phyloP scores from a whole-genome alignment of 2,797 vertebrate species.

The Liasis olivaceus region DNA sequence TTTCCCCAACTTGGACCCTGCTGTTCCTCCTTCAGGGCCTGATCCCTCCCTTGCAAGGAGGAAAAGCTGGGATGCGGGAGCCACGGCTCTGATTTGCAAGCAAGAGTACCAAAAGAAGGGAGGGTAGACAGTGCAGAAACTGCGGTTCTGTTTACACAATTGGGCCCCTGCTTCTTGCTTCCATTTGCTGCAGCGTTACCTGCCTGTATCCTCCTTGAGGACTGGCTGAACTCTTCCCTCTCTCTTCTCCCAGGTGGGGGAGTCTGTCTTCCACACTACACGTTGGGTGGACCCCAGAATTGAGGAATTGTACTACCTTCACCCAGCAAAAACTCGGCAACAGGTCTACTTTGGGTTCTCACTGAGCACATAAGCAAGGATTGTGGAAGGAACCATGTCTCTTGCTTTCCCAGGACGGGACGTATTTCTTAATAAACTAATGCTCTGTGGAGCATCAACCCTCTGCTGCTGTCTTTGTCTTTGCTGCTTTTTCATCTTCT shows the following conservation, averaged over 20 bases:
- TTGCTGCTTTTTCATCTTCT: background rate
- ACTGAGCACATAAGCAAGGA: constrained; percentile 71
- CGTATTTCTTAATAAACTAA: constrained; percentile 5
- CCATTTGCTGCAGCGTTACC: too few species aligned
- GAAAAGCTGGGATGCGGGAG: too few species aligned
- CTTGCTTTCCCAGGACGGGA: background rate
- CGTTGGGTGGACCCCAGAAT: constrained; percentile 83
- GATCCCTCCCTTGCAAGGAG: too few species aligned
- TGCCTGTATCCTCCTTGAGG: background rate
- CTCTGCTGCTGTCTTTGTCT: background rate
- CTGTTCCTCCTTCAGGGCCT: too few species aligned
- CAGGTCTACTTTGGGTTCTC: constrained; percentile 77
- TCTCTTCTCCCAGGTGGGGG: constrained; percentile 79
- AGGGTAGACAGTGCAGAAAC: too few species aligned
- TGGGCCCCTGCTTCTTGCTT: background rate
- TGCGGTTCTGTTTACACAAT: too few species aligned
- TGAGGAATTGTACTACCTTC: constrained; percentile 84
- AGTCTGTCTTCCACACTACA: constrained; percentile 83
- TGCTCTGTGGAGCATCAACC: background rate
- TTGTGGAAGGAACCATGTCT: background rate
- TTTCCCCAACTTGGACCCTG: too few species aligned
- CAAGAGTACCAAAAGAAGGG: too few species aligned
- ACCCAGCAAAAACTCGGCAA: constrained; percentile 71
- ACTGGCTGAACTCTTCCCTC: background rate
- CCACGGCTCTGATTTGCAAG: too few species aligned